Evolutionary conservation across 2,113 vertebrate species (phyloP).

Genomic region (Odocoileus hemionus): DNA sequence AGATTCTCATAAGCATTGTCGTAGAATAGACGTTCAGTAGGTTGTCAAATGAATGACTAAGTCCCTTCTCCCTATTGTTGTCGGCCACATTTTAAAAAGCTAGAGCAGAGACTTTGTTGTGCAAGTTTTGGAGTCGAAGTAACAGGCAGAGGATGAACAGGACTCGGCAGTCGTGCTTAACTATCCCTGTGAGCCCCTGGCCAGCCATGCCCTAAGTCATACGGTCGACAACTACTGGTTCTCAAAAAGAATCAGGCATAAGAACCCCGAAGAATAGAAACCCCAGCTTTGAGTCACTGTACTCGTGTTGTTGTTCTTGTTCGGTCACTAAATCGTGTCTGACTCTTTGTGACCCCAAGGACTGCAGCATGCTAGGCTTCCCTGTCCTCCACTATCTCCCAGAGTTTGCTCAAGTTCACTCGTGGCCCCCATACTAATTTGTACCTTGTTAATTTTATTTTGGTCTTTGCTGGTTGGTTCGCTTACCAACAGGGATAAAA

Average conservation of each 20-base stretch:
- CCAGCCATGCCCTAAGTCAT: not conserved
- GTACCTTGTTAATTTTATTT: conserved; percentile 3
- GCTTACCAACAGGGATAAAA: not conserved
- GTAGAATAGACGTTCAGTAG: not conserved
- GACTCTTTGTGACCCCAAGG: not conserved
- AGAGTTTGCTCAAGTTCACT: not conserved
- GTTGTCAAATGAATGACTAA: not conserved
- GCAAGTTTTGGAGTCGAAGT: not conserved
- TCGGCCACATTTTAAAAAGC: not conserved
- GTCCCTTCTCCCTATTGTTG: not conserved
- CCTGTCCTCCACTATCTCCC: not conserved
- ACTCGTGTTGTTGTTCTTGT: not conserved
- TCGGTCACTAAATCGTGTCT: not conserved
- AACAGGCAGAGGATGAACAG: not conserved
- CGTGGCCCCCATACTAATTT: not conserved
- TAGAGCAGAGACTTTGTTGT: not conserved
- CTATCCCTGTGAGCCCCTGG: not conserved
- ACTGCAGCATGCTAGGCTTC: not conserved
- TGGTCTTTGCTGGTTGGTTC: not conserved
- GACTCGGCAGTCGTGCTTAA: not conserved
- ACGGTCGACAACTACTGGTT: not conserved
- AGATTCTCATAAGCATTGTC: not conserved
- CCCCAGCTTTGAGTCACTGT: not conserved
- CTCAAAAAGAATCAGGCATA: not conserved
- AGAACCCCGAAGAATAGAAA: not conserved